These are phyloP conservation scores for Baccha elongata DNA, from an alignment of 2,888 invertebrate species.

Conservation along the genomic window DNA sequence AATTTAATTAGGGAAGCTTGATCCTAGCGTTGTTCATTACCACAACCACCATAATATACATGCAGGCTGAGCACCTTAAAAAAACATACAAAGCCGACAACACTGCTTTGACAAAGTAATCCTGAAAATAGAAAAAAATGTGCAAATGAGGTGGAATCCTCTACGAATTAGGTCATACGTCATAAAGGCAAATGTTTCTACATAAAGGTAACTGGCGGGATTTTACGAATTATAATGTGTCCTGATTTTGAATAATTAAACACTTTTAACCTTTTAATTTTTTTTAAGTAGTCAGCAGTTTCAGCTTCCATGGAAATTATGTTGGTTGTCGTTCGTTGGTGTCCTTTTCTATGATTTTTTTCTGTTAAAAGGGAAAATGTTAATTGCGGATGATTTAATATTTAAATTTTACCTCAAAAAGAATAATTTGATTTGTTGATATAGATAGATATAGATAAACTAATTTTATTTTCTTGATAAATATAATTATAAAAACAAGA, in stretches of 20 bases:
- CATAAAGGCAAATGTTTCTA: background rate
- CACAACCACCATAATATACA: constrained; percentile 22
- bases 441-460: too few species aligned
- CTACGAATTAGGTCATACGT: constrained; percentile 45
- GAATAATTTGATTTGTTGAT: too few species aligned
- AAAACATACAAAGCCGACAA: background rate
- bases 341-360: background rate
- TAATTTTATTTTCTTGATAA: too few species aligned
- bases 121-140: background rate
- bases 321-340: background rate
- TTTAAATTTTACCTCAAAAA: constrained; percentile 9
- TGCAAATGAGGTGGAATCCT: constrained; percentile 34
- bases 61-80: background rate
- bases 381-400: background rate
- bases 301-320: background rate
- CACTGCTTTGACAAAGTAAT: constrained; percentile 18
- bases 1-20: constrained; percentile 50
- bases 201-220: background rate
- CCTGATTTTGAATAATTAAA: constrained; percentile 15
- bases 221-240: constrained; percentile 1
- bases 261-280: background rate
- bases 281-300: too few species aligned
- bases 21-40: constrained; percentile 26
- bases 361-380: background rate
- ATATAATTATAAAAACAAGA: too few species aligned